These are phyloP conservation scores for Alectoris magna DNA, from an alignment of 2,797 vertebrate species.

Conservation along the genomic window DNA sequence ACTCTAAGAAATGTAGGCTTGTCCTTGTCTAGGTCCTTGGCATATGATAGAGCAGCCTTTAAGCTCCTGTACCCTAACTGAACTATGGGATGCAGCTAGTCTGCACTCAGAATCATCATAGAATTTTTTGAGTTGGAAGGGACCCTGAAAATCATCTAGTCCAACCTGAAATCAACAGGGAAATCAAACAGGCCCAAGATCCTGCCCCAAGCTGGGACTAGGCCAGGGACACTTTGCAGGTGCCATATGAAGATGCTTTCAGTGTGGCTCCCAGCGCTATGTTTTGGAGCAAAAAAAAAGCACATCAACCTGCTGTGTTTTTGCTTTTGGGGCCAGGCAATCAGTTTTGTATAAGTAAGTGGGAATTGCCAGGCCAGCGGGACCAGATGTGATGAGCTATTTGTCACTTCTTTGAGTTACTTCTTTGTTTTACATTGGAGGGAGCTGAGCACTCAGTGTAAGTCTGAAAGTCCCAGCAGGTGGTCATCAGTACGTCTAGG, in stretches of 20 bases:
- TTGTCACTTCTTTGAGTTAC: neutral
- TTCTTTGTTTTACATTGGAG: neutral
- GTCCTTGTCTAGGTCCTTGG: neutral
- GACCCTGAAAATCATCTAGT: too few species aligned
- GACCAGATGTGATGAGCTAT: neutral
- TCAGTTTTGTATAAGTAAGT: accelerated
- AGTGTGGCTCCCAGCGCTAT: neutral
- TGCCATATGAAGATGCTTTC: neutral
- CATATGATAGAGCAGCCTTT: neutral
- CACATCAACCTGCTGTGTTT: neutral
- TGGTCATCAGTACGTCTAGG: neutral
- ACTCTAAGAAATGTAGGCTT: neutral
- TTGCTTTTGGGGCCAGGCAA: neutral
- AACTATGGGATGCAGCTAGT: neutral
- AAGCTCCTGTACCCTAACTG: neutral
- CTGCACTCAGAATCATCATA: neutral
- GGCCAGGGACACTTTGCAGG: neutral
- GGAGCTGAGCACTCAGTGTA: neutral
- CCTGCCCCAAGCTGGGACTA: neutral
- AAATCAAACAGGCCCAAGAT: too few species aligned
- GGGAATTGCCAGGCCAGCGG: neutral
- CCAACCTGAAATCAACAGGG: too few species aligned
- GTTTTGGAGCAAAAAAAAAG: neutral
- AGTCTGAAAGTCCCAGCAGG: neutral
- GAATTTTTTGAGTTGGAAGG: too few species aligned